These are phyloP conservation scores for Ridgeia piscesae DNA, from an alignment of 1,140 invertebrate genomes.

Conservation along the genomic window DNA sequence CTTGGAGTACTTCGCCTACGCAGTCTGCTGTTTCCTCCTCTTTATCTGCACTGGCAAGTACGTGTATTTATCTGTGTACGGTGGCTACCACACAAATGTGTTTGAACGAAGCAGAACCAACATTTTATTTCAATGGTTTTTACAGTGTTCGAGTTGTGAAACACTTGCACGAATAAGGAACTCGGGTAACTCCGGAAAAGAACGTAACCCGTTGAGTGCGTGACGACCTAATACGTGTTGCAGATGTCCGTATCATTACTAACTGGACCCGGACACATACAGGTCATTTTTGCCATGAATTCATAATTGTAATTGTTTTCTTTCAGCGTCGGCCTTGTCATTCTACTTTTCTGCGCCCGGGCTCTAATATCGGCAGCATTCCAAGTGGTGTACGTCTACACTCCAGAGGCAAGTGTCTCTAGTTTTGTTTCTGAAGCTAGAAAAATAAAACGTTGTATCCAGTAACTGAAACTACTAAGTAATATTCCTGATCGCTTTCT, in stretches of 20 bases:
- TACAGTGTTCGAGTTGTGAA: too few relatives aligned
- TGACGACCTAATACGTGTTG: too few relatives aligned
- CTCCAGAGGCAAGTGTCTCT: constrained; percentile 9
- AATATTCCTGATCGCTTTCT: too few relatives aligned
- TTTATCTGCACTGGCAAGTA: constrained; percentile 14
- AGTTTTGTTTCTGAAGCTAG: not conserved
- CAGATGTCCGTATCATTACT: too few relatives aligned
- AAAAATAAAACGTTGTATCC: not conserved
- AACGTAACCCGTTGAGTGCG: too few relatives aligned
- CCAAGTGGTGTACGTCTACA: constrained; percentile 21
- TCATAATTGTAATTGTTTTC: not conserved
- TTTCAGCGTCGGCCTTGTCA: not conserved
- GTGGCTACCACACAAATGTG: too few relatives aligned
- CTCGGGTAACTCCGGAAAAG: too few relatives aligned
- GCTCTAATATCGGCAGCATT: constrained; percentile 7
- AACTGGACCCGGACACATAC: too few relatives aligned
- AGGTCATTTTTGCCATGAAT: not conserved
- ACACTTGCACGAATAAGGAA: too few relatives aligned
- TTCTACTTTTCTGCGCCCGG: constrained; percentile 13
- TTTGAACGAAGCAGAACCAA: too few relatives aligned
- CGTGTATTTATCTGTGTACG: not conserved
- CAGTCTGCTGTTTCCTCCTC: not conserved
- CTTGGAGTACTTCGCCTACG: not conserved
- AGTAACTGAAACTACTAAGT: too few relatives aligned
- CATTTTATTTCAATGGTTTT: too few relatives aligned